Conservation (phyloP, 2,797 vertebrate species). For the Anabacerthia variegaticeps region DNA sequence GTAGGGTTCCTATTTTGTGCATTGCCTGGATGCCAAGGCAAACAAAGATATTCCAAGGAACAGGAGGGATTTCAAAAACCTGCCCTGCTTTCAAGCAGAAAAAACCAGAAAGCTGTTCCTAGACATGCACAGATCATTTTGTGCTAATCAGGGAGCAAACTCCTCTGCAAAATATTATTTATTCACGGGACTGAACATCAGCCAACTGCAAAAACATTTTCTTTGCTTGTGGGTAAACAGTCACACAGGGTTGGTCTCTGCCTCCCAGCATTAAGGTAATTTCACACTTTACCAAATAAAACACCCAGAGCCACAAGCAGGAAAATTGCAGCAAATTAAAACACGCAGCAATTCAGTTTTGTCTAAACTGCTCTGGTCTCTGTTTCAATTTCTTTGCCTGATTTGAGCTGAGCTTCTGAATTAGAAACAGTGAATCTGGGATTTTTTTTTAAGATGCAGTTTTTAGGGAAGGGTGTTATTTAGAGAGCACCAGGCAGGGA, state of each 20-base stretch:
- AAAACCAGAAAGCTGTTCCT: not conserved
- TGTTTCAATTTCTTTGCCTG: slow-evolving; percentile 24
- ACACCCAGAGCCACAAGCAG: not conserved
- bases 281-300: slow-evolving; percentile 71
- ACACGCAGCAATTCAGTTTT: not conserved
- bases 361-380: not conserved
- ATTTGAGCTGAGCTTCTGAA: slow-evolving; percentile 61
- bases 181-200: slow-evolving; percentile 9
- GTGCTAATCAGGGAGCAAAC: slow-evolving; percentile 12
- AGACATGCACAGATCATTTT: slow-evolving; percentile 11
- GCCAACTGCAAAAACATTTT: slow-evolving; percentile 47
- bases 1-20: not conserved
- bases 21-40: slow-evolving; percentile 47
- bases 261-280: slow-evolving; percentile 53
- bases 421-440: not conserved
- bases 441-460: not conserved
- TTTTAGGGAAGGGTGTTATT: not conserved
- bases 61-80: not conserved
- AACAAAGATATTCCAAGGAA: slow-evolving; percentile 45
- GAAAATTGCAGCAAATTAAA: slow-evolving; percentile 47
- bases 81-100: not conserved
- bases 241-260: slow-evolving; percentile 26
- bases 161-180: slow-evolving; percentile 47
- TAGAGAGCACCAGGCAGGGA: not conserved
- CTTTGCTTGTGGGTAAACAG: slow-evolving; percentile 62